Base-by-base conservation (phyloP, 2,113 vertebrate genomes). In the Melanotaenia duboulayi region DNA sequence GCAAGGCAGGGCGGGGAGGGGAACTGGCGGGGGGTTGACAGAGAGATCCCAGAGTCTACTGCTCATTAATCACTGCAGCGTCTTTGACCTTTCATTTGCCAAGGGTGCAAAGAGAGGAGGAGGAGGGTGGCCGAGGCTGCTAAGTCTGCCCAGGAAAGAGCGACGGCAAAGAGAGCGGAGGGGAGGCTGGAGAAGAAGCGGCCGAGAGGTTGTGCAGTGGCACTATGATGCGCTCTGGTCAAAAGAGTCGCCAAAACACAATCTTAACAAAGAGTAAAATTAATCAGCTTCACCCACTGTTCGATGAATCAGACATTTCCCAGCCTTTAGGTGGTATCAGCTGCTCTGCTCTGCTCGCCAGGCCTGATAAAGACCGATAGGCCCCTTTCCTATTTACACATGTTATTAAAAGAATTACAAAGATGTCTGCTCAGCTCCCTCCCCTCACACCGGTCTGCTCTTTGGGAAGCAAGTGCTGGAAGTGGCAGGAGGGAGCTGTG, bases 21-120 rank as follows among this genome's bases (percentile, higher is more conserved):
- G 65, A 35, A 39, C 62, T 46, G 69, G 88, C 64, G 69, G 92
- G 84, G 87, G 80, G 79, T 78, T 93, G 93, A 94, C 91, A 89
- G 91, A 93, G 89, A 93, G 91, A 94, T 93, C 92, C 90, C 92
- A 87, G 92, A 89, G 89, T 92, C 92, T 92, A 91, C 90, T 90
- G 92, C 92, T 94, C 94, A 95, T 95, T 94, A 95, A 95, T 94
- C 94, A 95, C 93, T 91, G 91, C 90, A 92, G 89, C 87, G 91
- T 95, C 92, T 94, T 92, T 94, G 93, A 94, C 94, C 94, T 95
- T 95, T 94, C 93, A 92, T 95, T 94, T 94, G 93, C 93, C 94
- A 95, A 95, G 94, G 94, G 94, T 91, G 67, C 87, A 83, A 90
- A 81, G 80, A 87, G 83, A 88, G 81, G 79, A 92, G 92, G 89